Evolutionary conservation across 1,140 invertebrate genomes (phyloP).

Genomic region (Drosophila ananassae): DNA sequence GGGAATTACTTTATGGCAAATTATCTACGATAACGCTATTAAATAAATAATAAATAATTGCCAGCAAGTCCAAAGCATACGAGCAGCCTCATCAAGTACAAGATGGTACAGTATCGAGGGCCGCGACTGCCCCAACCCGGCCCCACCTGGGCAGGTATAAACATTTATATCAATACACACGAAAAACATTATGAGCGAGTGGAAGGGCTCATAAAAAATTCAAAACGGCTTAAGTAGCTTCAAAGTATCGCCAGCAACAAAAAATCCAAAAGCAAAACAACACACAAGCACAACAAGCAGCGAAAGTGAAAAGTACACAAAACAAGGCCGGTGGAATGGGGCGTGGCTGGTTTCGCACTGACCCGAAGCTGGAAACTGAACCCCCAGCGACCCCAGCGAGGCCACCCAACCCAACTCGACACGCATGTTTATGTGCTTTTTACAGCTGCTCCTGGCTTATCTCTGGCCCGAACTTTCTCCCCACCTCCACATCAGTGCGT

Average conservation of each 20-base stretch:
- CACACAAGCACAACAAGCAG: slow-evolving; percentile 12
- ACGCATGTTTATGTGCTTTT: slow-evolving; percentile 81
- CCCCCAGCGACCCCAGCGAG: neutral
- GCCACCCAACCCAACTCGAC: slow-evolving; percentile 40
- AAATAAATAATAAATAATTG: neutral
- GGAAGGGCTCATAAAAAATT: slow-evolving; percentile 74
- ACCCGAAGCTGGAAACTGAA: slow-evolving; percentile 18
- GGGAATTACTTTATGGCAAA: neutral
- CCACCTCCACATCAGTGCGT: slow-evolving; percentile 8
- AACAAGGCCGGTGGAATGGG: slow-evolving; percentile 8
- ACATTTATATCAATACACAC: slow-evolving; percentile 75
- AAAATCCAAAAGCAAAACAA: slow-evolving; percentile 19
- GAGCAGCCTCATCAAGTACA: neutral
- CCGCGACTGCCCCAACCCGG: neutral
- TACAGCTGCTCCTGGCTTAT: slow-evolving; percentile 76
- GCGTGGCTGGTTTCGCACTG: slow-evolving; percentile 47
- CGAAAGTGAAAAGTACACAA: slow-evolving; percentile 67
- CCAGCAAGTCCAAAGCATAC: neutral
- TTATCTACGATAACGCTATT: neutral
- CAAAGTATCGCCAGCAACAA: slow-evolving; percentile 60
- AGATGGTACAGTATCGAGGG: neutral
- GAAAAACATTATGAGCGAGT: slow-evolving; percentile 64
- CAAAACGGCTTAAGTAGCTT: slow-evolving; percentile 77
- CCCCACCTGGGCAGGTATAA: slow-evolving; percentile 29
- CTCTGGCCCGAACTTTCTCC: slow-evolving; percentile 52